Conservation (phyloP, 2,113 vertebrate genomes). For the Cervus canadensis region DNA sequence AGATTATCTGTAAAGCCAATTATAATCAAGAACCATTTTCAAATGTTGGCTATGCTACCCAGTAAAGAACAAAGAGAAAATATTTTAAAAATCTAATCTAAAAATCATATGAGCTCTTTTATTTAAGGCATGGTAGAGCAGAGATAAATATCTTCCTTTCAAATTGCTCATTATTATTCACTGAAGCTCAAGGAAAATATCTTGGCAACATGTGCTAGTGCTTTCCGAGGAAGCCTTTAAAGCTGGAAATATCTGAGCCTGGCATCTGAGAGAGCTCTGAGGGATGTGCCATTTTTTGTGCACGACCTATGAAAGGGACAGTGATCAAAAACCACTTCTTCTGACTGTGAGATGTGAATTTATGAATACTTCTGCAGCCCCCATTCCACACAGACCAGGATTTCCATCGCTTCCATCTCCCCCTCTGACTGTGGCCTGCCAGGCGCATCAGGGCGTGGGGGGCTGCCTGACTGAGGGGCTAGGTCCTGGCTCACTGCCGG, state of each 20-base stretch:
- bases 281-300: background rate
- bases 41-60: background rate
- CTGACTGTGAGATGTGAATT: accelerated
- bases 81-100: background rate
- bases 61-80: background rate
- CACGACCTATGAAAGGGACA: background rate
- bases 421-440: background rate
- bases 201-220: accelerated
- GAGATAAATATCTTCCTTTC: background rate
- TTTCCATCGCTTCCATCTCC: accelerated
- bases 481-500: accelerated
- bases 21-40: background rate
- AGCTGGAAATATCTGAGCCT: background rate
- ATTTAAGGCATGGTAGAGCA: background rate
- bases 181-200: background rate
- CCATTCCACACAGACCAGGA: background rate
- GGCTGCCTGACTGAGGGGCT: too few species aligned
- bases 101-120: background rate
- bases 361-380: background rate
- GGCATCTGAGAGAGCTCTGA: background rate
- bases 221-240: background rate
- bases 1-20: background rate
- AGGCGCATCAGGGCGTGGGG: accelerated
- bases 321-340: too few species aligned
- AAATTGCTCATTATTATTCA: background rate